phyloP scores from a whole-genome alignment of 2,888 invertebrate genomes.

The Sycophila texana region DNA sequence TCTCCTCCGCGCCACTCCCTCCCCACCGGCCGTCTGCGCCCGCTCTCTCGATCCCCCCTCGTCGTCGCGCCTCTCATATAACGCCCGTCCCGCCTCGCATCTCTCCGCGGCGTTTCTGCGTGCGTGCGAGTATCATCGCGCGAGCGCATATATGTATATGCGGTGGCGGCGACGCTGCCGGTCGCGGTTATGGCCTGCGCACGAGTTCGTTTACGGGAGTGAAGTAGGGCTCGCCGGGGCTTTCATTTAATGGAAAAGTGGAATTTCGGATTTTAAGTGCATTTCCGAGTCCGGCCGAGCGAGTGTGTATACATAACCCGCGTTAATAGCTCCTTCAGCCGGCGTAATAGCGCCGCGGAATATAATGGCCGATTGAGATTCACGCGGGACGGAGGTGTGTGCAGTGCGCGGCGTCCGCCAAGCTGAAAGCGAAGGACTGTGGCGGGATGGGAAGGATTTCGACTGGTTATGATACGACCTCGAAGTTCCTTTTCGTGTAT shows the following conservation, averaged over 20 bases:
- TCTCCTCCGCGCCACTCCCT: slow-evolving; percentile 30
- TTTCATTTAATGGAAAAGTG: slow-evolving; percentile 72
- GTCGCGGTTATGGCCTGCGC: slow-evolving; percentile 5
- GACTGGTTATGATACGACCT: no score
- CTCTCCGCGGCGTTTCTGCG: slow-evolving; percentile 8
- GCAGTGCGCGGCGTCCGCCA: background rate
- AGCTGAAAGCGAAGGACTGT: no score
- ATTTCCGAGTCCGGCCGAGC: slow-evolving; percentile 65
- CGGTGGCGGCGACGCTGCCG: background rate
- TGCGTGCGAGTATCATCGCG: background rate
- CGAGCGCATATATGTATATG: background rate
- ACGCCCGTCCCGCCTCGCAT: slow-evolving; percentile 8
- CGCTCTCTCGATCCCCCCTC: background rate
- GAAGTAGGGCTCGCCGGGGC: slow-evolving; percentile 63
- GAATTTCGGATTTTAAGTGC: slow-evolving; percentile 72
- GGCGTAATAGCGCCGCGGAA: slow-evolving; percentile 41
- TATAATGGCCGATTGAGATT: slow-evolving; percentile 63
- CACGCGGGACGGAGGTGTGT: slow-evolving; percentile 36
- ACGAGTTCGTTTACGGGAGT: slow-evolving; percentile 60
- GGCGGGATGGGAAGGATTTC: no score
- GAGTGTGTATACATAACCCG: slow-evolving; percentile 50
- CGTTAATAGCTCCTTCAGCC: slow-evolving; percentile 62
- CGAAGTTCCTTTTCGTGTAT: no score
- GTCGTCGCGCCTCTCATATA: background rate
- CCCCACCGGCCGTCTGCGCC: slow-evolving; percentile 42